Conservation (phyloP, 2,888 invertebrate genomes). For the Norana najaformis region DNA sequence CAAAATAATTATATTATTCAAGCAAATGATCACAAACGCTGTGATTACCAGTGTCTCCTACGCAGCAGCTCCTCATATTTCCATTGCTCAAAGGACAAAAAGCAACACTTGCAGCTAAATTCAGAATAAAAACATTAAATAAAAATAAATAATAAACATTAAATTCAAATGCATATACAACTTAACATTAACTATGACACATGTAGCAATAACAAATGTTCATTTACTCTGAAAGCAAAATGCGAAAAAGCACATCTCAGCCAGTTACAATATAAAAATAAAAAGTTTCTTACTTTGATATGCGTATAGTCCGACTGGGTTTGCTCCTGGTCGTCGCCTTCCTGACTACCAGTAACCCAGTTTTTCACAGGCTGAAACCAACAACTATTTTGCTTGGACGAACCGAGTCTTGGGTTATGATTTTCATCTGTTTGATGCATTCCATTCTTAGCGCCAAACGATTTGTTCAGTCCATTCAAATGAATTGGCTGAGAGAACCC, state of each 20-base stretch:
- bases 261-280: no score
- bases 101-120: not conserved
- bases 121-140: no score
- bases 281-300: conserved; percentile 13
- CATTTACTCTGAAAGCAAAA: not conserved
- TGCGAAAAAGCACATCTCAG: not conserved
- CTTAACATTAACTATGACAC: not conserved
- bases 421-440: conserved; percentile 16
- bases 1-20: not conserved
- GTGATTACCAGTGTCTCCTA: not conserved
- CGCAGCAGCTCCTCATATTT: not conserved
- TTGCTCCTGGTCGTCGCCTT: not conserved
- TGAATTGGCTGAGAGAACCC: not conserved
- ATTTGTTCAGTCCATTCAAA: not conserved
- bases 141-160: not conserved
- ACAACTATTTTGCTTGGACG: conserved; percentile 21
- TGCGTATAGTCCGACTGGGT: not conserved
- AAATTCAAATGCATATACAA: not conserved
- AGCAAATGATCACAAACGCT: not conserved
- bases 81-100: not conserved
- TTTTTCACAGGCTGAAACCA: not conserved
- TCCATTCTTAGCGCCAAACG: not conserved
- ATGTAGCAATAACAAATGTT: not conserved
- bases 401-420: not conserved
- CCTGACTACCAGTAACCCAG: not conserved